Percentiles rank a stretch among this genome's conserved stretches.
phyloP scores from a whole-genome alignment of 1,140 invertebrate genomes.

The Drosophila rhopaloa region DNA sequence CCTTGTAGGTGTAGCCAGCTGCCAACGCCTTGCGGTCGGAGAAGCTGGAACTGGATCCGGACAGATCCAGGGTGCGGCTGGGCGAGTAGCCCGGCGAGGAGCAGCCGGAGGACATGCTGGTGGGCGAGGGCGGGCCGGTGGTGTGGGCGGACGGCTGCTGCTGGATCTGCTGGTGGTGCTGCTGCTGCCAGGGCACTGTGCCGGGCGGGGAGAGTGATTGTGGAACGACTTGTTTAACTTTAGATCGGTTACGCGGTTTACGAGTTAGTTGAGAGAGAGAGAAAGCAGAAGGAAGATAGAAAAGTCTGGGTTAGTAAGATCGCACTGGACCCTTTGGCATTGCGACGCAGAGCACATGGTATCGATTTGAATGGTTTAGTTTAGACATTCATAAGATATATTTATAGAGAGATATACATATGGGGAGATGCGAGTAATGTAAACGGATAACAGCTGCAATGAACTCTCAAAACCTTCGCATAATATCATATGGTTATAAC shows the following conservation, averaged over 20 bases:
- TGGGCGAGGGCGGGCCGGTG: constrained; percentile 87
- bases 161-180: constrained; percentile 84
- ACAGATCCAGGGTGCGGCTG: constrained; percentile 85
- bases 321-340: not conserved
- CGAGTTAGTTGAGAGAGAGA: constrained; percentile 17
- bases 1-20: constrained; percentile 88
- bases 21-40: constrained; percentile 78
- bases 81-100: constrained; percentile 85
- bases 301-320: constrained; percentile 35
- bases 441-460: constrained; percentile 36
- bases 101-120: constrained; percentile 88
- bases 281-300: constrained; percentile 29
- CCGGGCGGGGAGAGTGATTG: constrained; percentile 86
- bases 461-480: constrained; percentile 45
- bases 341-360: constrained; percentile 20
- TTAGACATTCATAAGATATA: constrained; percentile 42
- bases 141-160: constrained; percentile 85
- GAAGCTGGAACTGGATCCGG: constrained; percentile 86
- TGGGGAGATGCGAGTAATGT: constrained; percentile 35
- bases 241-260: constrained; percentile 11
- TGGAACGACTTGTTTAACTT: constrained; percentile 88
- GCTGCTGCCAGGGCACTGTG: constrained; percentile 86
- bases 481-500: constrained; percentile 42
- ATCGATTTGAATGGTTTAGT: constrained; percentile 13
- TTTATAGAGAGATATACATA: constrained; percentile 27